Percentiles rank a stretch among this genome's conserved stretches.
phyloP scores from a whole-genome alignment of 2,888 invertebrate genomes.

The Andrena bucephala region DNA sequence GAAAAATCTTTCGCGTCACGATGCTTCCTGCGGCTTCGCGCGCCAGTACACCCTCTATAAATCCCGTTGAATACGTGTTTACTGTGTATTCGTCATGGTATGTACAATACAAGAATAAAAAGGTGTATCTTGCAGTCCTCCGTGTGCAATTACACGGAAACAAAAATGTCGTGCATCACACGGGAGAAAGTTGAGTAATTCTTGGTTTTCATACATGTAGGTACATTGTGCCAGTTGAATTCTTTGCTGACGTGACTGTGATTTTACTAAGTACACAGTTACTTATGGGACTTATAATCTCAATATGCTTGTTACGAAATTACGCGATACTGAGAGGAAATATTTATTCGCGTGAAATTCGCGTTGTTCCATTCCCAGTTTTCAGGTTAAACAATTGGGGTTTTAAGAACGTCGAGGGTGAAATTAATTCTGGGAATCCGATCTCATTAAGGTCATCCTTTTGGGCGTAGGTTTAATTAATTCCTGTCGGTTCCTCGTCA shows the following conservation, averaged over 20 bases:
- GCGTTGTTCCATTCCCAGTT: constrained; percentile 6
- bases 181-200: not conserved
- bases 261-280: not conserved
- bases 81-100: too few species aligned
- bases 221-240: not conserved
- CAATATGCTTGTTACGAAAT: not conserved
- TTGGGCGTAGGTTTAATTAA: constrained; percentile 43
- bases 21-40: constrained; percentile 16
- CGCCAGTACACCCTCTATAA: constrained; percentile 9
- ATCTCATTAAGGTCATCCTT: constrained; percentile 48
- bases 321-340: too few species aligned
- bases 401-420: constrained; percentile 15
- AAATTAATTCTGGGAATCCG: constrained; percentile 25
- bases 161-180: constrained; percentile 5
- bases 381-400: constrained; percentile 8
- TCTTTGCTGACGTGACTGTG: not conserved
- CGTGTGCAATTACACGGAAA: not conserved
- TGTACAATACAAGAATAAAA: not conserved
- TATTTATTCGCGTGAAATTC: not conserved
- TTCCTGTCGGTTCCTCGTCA: constrained; percentile 19
- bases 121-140: not conserved
- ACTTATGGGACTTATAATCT: not conserved
- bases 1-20: constrained; percentile 33
- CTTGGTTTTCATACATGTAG: not conserved
- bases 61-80: constrained; percentile 4